phyloP scores from a whole-genome alignment of 2,797 vertebrate species.

The Catostomus latipinnis region DNA sequence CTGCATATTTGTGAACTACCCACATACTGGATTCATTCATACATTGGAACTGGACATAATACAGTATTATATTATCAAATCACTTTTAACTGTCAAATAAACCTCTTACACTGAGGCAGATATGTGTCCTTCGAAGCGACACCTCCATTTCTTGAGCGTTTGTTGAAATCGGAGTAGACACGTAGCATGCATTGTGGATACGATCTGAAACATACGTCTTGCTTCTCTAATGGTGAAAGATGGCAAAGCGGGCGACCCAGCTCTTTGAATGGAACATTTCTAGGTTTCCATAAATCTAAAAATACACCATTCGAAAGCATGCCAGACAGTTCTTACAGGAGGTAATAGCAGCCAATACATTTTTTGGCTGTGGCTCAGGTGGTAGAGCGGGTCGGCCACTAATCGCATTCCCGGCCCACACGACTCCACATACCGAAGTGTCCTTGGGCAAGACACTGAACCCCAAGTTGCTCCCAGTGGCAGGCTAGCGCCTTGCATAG shows the following conservation, averaged over 20 bases:
- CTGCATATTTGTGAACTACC: too few relatives aligned
- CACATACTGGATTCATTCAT: neutral
- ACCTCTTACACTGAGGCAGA: neutral
- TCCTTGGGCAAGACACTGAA: too few relatives aligned
- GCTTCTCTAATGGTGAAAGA: conserved; percentile 34
- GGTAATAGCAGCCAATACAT: too few relatives aligned
- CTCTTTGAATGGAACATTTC: conserved; percentile 52
- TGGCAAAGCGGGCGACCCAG: conserved; percentile 21
- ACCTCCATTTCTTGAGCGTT: neutral
- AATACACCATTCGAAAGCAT: conserved; percentile 33
- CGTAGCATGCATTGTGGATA: conserved; percentile 28
- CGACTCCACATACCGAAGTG: too few relatives aligned
- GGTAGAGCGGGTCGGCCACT: too few relatives aligned
- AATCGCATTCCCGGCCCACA: too few relatives aligned
- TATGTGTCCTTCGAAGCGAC: neutral
- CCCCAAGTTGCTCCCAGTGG: too few relatives aligned
- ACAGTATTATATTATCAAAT: neutral
- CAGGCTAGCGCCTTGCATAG: too few relatives aligned
- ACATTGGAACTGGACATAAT: neutral
- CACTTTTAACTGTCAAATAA: conserved; percentile 1
- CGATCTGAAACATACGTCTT: conserved; percentile 7
- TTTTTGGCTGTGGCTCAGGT: too few relatives aligned
- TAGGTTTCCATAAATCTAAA: conserved; percentile 56
- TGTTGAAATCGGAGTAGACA: neutral
- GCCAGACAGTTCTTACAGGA: too few relatives aligned